Evolutionary conservation across 2,113 vertebrate genomes (phyloP), one percentile per base, ranked within the genome.

Genomic region (Hylia prasina): DNA sequence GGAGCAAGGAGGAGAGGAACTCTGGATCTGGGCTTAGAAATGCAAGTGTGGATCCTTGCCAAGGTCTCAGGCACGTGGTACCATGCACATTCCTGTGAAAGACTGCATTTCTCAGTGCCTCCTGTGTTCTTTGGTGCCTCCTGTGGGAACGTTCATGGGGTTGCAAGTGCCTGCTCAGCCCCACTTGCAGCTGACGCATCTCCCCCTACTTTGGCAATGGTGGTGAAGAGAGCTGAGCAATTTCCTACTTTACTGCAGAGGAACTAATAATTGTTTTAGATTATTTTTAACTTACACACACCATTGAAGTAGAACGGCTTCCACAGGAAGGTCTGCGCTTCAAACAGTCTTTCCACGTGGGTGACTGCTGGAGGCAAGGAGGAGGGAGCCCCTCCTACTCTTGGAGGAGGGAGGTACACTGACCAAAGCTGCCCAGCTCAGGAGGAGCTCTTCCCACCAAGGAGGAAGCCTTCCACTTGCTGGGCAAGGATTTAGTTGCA

Each of bases 81-180:
- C 23, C 33, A 40, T 0, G 10, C 25, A 44, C 10, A 3, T 14
- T 42, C 33, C 33, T 33, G 28, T 35, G 57, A 18, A 35, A 53
- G 37, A 9, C 4, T 45, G 54, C 28, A n/a, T 50, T 72, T 56
- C 27, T 60, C 18, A 25, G 30, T 5, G 35, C 17, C 50, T 15
- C 44, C 51, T 8, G 0, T 7, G 22, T 21, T 44, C 18, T 35
- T 13, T 1, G 0, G 33, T 22, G 44, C 25, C 51, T 58, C n/a
- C 53, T 11, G 6, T 2, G 9, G 11, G n/a, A 63, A 37, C 24
- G 22, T 11, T 45, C 2, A 0, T 5, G 12, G 63, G 21, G n/a
- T 17, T 33, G 8, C 7, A 25, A 25, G 13, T 1, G 2, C 9
- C 57, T 57, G 33, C 42, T 69, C 30, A 69, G 70, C 30, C 45